Base-by-base conservation (phyloP, 2,888 invertebrate genomes). In the Stenoptilia bipunctidactyla region DNA sequence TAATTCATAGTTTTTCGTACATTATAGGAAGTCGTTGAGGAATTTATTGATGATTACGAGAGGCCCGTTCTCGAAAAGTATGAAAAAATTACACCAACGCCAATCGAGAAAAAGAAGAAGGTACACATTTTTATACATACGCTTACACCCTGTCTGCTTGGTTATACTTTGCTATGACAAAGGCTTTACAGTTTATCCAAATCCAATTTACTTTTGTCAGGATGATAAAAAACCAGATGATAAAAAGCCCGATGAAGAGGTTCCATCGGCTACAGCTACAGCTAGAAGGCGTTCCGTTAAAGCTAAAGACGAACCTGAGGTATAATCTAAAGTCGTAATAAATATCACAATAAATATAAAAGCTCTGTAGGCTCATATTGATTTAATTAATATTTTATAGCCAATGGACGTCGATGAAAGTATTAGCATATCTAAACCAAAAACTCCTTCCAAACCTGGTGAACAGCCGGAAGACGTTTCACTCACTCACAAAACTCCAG, bases 1-100 rank as follows among this genome's bases (percentile, higher is more conserved):
- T n/a, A n/a, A n/a, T n/a, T n/a, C n/a, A n/a, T n/a, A 20, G 4
- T 20, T 20, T 8, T 20, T 20, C 20, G 8, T 8, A 20, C 3
- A 30, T n/a, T 30, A n/a, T 30, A 83, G 82, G 82, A 77, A 48
- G 68, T 53, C 45, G 75, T 70, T 50, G 76, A 73, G 55, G 83
- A 83, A 51, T 82, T 83, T 61, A 55, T 83, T 57, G 89, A 90
- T 40, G 92, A 92, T 76, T 92, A 92, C 65, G 92, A 92, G 56
- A 86, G 91, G 50, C 89, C 92, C 0, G 88, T 88, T 40, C 84
- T 91, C 44, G 91, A 92, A 61, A 89, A 88, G 73, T 90, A 89
- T 56, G 89, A 90, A 63, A 88, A 86, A 66, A 68, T 84, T 37
- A 66, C 84, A 52, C 83, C 84, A 30, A 85, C 84, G 55, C 83